These are phyloP conservation scores for Smittia aterrima DNA, from an alignment of 2,888 invertebrate species.

Conservation along the genomic window DNA sequence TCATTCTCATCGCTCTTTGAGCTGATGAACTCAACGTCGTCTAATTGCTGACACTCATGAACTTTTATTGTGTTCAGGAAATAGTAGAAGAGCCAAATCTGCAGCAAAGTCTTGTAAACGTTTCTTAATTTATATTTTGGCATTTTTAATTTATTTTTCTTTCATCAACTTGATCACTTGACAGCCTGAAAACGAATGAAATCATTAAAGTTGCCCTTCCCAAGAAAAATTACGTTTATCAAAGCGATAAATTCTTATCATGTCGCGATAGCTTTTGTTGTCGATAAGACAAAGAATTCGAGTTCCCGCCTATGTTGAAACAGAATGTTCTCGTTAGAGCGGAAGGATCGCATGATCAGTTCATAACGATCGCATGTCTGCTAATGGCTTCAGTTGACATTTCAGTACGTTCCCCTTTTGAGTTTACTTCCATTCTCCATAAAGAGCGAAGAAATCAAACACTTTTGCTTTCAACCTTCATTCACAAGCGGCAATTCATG, in stretches of 20 bases:
- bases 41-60: constrained; percentile 17
- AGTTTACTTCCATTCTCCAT: no score
- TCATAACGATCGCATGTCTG: no score
- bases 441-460: not conserved
- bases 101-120: constrained; percentile 14
- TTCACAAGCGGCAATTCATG: not conserved
- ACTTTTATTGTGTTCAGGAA: constrained; percentile 29
- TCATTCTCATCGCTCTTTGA: constrained; percentile 9
- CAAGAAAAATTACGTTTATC: not conserved
- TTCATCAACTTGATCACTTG: constrained; percentile 8
- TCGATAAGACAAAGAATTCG: not conserved
- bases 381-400: no score
- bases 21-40: constrained; percentile 29
- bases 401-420: no score
- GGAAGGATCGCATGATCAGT: no score
- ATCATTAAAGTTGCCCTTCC: not conserved
- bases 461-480: not conserved
- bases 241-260: not conserved
- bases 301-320: no score
- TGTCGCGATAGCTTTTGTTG: not conserved
- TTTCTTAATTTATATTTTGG: constrained; percentile 35
- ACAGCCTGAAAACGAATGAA: constrained; percentile 13
- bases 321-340: no score
- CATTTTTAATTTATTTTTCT: constrained; percentile 23
- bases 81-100: constrained; percentile 30